These are phyloP conservation scores for Poecilia wingei DNA, from an alignment of 2,797 vertebrate genomes.

Conservation along the genomic window DNA sequence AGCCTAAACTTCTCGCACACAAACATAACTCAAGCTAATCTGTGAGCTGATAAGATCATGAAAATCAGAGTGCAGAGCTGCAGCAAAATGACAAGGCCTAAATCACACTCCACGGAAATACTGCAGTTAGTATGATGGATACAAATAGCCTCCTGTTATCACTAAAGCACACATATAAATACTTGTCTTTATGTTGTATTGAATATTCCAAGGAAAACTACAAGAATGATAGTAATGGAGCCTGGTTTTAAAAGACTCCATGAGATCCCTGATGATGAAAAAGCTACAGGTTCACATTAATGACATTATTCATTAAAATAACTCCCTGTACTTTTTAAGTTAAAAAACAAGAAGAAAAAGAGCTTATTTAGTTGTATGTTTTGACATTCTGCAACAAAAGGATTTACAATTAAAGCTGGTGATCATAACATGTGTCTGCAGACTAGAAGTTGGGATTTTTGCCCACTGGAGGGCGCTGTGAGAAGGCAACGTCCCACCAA, in stretches of 20 bases:
- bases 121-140: slow-evolving; percentile 61
- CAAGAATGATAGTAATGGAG: slow-evolving; percentile 13
- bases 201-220: slow-evolving; percentile 14
- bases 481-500: slow-evolving; percentile 12
- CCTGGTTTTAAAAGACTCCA: slow-evolving; percentile 21
- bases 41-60: slow-evolving; percentile 68
- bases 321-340: not conserved
- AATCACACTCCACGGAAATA: slow-evolving; percentile 68
- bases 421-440: not conserved
- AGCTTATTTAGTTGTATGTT: not conserved
- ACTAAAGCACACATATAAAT: slow-evolving; percentile 62
- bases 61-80: slow-evolving; percentile 54
- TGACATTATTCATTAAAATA: not conserved
- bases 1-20: slow-evolving; percentile 21
- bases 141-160: slow-evolving; percentile 67
- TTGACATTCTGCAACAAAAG: not conserved
- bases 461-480: slow-evolving; percentile 64
- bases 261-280: not conserved
- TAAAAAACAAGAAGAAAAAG: not conserved
- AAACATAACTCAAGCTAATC: slow-evolving; percentile 61
- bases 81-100: slow-evolving; percentile 70
- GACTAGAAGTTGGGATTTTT: slow-evolving; percentile 8
- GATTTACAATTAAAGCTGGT: not conserved
- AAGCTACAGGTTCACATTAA: not conserved
- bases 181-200: slow-evolving; percentile 54